Base-by-base conservation (phyloP, 2,113 vertebrate species). In the Trachemys scripta region DNA sequence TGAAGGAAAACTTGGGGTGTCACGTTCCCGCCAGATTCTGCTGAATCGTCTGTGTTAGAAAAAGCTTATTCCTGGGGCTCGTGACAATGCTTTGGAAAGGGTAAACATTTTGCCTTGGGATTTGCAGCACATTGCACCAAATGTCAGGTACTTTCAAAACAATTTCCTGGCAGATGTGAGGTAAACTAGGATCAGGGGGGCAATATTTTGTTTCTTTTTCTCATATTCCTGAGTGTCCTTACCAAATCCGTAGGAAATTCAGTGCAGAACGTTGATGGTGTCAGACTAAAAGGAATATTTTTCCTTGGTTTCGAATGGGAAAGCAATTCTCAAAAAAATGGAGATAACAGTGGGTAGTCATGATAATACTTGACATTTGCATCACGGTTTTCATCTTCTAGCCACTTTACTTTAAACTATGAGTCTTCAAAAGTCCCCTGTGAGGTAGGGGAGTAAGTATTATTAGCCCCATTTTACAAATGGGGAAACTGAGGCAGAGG, bases 201-300 rank as follows among this genome's bases (percentile, higher is more conserved):
- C 96, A 94, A 94, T 91, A 95, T 95, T 97, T 95, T 97, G 95
- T 92, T 98, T 96, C 89, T 94, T 95, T 95, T 93, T 94, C 94
- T 98, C 79, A 24, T 90, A 92, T 65, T 97, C 95, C 93, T 94
- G 84, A 88, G 53, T 57, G 3, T 24, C 89, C 86, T 91, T 76
- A 84, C 82, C 82, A 79, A 59, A 96, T 91, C 79, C 59, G 50
- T 94, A 92, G 95, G 90, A 98, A 97, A 95, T 92, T 38, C 76
- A 82, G 82, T 38, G 82, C 86, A 88, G 59, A 86, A 92, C 85
- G 91, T 88, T 93, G 80, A 94, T 86, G 82, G 94, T 85, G 50
- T 45, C 88, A 1, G 29, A 97, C 93, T 94, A 62, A 87, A 90
- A 97, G 92, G 72, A 93, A 79, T 84, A 59, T 53, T 93, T 95